Base-by-base conservation (phyloP, 2,113 vertebrate species). In the Strigops habroptila region DNA sequence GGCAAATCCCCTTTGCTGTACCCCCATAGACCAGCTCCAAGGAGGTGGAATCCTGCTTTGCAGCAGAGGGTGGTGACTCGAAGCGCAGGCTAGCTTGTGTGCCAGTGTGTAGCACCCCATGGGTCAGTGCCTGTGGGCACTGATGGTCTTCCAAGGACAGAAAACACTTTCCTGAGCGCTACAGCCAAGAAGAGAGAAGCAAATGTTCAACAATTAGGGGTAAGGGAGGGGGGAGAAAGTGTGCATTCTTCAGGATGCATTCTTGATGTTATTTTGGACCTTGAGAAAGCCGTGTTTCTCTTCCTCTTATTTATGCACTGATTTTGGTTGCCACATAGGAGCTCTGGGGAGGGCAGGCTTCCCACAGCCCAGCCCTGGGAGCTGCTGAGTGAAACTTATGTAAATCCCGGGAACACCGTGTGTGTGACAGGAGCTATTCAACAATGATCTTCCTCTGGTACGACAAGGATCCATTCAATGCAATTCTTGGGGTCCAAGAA, bases 391-490 rank as follows among this genome's bases (percentile, higher is more conserved):
- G 92, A 95, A 94, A 95, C 90, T 97, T 85, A 90, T 88, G 85
- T 87, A 95, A 97, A 96, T 91, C 83, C 84, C 71, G 49, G 75
- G 83, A 76, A 67, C 3, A 0, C 18, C 71, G 22, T 85, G 46
- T 82, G 43, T 95, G 48, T 41, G 57, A 82, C 77, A 92, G 93
- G 86, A 92, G 74, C 84, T 89, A 81, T 49, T 95, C 93, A 92
- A 96, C 86, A 91, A 95, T 91, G 70, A 95, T 96, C 81, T 93
- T 93, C 80, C 60, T 71, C 48, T 97, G 93, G 89, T 92, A 96
- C 31, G 65, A 79, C 65, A 89, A 96, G 39, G 89, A 95, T 95
- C 81, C 80, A 79, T 92, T 91, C 92, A 89, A 95, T 95, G 89
- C 84, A 95, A 89, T 81, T 91, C 93, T 79, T 87, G 65, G 57